Evolutionary conservation across 2,113 vertebrate species (phyloP).

Genomic region (Aphyosemion australe): DNA sequence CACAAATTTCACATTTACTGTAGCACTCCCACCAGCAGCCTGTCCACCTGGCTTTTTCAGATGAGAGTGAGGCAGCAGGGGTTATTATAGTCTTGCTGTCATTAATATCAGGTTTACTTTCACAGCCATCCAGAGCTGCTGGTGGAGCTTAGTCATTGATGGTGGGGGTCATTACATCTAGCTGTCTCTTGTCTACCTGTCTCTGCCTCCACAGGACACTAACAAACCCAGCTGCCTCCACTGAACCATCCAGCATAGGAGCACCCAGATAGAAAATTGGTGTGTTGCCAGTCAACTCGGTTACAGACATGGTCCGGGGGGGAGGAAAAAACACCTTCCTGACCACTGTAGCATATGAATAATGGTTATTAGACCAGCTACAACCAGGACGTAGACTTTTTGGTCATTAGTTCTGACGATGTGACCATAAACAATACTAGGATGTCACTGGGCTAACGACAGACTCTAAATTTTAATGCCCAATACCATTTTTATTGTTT

Average conservation of each 20-base stretch:
- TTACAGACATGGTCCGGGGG: constrained; percentile 22
- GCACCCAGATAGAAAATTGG: constrained; percentile 40
- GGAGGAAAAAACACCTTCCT: constrained; percentile 17
- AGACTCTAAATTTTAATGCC: constrained; percentile 37
- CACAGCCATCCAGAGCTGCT: constrained; percentile 53
- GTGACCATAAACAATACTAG: constrained; percentile 46
- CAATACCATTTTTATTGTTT: constrained; percentile 18
- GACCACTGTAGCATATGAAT: constrained; percentile 34
- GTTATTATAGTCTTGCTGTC: constrained; percentile 60
- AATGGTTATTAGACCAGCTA: constrained; percentile 44
- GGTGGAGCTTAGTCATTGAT: constrained; percentile 48
- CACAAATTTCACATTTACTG: constrained; percentile 12
- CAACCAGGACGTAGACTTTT: constrained; percentile 30
- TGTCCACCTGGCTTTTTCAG: constrained; percentile 34
- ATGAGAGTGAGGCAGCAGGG: constrained; percentile 17
- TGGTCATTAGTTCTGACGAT: constrained; percentile 38
- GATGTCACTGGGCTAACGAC: constrained; percentile 36
- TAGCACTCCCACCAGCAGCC: constrained; percentile 23
- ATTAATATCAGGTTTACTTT: constrained; percentile 56
- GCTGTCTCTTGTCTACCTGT: constrained; percentile 58
- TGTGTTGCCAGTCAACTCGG: constrained; percentile 41
- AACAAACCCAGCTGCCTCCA: constrained; percentile 58
- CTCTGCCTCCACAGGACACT: constrained; percentile 51
- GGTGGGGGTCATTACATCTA: constrained; percentile 56
- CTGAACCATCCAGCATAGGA: constrained; percentile 34